These are phyloP conservation scores for Platycercus adscitus DNA, from an alignment of 2,113 vertebrate species.

Conservation along the genomic window DNA sequence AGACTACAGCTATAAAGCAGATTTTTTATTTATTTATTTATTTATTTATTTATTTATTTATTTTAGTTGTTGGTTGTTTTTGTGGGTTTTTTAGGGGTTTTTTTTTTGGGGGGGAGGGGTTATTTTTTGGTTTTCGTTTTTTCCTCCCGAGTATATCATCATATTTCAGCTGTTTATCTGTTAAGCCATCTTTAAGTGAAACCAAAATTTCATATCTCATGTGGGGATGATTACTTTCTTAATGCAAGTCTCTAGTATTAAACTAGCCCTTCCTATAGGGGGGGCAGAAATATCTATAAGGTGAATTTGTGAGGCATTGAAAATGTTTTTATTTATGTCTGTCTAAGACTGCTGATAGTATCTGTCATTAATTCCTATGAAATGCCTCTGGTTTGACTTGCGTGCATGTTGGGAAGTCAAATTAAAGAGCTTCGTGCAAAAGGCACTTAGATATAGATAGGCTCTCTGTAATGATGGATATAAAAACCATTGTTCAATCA, in stretches of 20 bases:
- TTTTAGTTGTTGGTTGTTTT: too few species aligned
- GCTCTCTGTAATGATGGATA: background rate
- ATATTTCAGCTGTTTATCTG: background rate
- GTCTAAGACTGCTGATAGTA: background rate
- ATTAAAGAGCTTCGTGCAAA: background rate
- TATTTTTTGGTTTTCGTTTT: background rate
- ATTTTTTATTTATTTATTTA: too few species aligned
- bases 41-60: too few species aligned
- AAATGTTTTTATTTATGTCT: background rate
- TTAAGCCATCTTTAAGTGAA: background rate
- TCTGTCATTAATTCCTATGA: background rate
- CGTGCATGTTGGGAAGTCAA: background rate
- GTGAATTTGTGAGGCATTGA: background rate
- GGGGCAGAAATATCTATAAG: background rate
- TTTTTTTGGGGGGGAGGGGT: too few species aligned
- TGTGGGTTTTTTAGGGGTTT: too few species aligned
- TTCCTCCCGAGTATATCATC: background rate
- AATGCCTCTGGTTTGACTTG: background rate
- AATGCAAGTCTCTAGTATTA: background rate
- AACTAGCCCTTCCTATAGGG: background rate
- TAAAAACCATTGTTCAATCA: background rate
- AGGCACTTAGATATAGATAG: background rate
- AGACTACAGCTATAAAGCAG: background rate
- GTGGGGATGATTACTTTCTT: background rate
- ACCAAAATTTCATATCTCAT: background rate